Evolutionary conservation across 2,113 vertebrate species (phyloP).

Genomic region (Talpa occidentalis): DNA sequence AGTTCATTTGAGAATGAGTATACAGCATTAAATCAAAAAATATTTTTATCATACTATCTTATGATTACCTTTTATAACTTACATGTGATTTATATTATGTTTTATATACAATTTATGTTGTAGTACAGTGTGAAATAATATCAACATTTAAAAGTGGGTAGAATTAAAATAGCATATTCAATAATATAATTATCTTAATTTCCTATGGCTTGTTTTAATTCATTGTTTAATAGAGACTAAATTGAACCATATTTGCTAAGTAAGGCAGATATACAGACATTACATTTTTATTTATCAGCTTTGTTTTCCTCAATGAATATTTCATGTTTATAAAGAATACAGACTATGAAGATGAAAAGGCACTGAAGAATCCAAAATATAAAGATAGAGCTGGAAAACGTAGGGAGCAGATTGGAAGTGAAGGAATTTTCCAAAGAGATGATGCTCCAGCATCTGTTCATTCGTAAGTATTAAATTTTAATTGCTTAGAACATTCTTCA

Average conservation of each 20-base stretch:
- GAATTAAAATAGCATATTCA: neutral
- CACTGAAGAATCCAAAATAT: conserved; percentile 93
- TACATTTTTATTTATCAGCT: conserved; percentile 23
- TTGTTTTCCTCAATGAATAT: conserved; percentile 56
- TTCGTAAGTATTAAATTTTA: conserved; percentile 86
- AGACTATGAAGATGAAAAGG: conserved; percentile 92
- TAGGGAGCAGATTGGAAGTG: conserved; percentile 94
- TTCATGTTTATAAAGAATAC: conserved; percentile 88
- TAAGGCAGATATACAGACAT: neutral
- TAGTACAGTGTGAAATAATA: conserved; percentile 34
- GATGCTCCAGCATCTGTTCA: conserved; percentile 95
- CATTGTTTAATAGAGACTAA: neutral
- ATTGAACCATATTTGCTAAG: conserved; percentile 17
- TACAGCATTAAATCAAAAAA: neutral
- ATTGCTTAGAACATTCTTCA: neutral
- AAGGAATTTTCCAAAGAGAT: conserved; percentile 94
- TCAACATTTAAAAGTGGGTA: conserved; percentile 12
- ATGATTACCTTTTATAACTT: neutral
- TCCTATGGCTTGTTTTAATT: neutral
- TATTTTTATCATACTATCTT: neutral
- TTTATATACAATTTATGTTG: neutral
- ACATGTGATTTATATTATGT: neutral
- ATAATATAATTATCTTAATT: neutral
- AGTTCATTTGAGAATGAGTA: neutral
- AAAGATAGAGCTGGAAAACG: conserved; percentile 95